These are phyloP conservation scores for Parnassius glacialis DNA, from an alignment of 2,888 invertebrate genomes.

Conservation along the genomic window DNA sequence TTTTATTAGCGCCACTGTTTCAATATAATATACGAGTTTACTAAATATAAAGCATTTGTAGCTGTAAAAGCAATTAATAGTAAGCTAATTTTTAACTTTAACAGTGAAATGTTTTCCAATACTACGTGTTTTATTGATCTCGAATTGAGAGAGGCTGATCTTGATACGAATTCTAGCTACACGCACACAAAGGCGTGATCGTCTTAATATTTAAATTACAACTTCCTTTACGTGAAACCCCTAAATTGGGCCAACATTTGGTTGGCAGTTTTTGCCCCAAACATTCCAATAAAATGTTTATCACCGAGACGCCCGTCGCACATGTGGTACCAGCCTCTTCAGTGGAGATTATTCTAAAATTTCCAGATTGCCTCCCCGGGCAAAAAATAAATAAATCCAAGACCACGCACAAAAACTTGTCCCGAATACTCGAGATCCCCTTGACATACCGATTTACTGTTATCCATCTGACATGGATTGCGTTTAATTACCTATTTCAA, in stretches of 20 bases:
- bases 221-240: constrained; percentile 66
- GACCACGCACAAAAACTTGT: constrained; percentile 64
- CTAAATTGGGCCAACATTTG: constrained; percentile 73
- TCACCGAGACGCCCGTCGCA: constrained; percentile 60
- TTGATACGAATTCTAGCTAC: too few relatives aligned
- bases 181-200: constrained; percentile 33
- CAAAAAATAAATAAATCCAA: constrained; percentile 79
- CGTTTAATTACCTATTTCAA: constrained; percentile 36
- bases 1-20: not conserved
- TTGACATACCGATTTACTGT: constrained; percentile 70
- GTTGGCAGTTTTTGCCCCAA: constrained; percentile 72
- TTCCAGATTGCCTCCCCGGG: constrained; percentile 79
- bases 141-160: too few relatives aligned
- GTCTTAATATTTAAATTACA: constrained; percentile 65
- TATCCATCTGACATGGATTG: constrained; percentile 33
- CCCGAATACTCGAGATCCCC: constrained; percentile 70
- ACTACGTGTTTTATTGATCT: too few relatives aligned
- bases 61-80: too few relatives aligned
- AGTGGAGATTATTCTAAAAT: constrained; percentile 75
- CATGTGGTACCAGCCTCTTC: constrained; percentile 69
- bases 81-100: too few relatives aligned
- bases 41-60: too few relatives aligned
- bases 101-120: too few relatives aligned
- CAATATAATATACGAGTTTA: too few relatives aligned
- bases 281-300: constrained; percentile 81